phyloP scores from a whole-genome alignment of 2,888 invertebrate genomes.

The Leptinotarsa peninsularis region DNA sequence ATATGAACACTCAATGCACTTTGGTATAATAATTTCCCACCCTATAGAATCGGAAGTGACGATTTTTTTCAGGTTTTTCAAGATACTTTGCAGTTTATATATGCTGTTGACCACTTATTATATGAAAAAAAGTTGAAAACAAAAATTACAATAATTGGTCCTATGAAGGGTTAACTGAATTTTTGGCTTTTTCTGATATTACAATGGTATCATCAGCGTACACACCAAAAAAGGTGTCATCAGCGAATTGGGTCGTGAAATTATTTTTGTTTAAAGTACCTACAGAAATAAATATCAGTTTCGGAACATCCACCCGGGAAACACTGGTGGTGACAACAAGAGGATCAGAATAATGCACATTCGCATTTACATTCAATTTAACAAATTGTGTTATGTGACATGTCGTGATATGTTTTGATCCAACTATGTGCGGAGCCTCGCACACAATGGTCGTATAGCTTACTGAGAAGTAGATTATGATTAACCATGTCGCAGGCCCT shows the following conservation, averaged over 20 bases:
- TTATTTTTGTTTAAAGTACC: background rate
- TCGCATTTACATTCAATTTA: background rate
- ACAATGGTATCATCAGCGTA: background rate
- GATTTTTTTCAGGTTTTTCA: no score
- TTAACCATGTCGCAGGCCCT: constrained; percentile 4
- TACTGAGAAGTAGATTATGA: constrained; percentile 10
- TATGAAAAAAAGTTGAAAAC: no score
- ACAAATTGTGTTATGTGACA: background rate
- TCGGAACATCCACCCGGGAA: background rate
- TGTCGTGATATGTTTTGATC: background rate
- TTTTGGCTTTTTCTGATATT: constrained; percentile 5
- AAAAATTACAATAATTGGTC: no score
- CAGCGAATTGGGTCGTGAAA: background rate
- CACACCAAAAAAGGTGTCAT: background rate
- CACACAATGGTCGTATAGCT: constrained; percentile 5
- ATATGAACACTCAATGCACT: no score
- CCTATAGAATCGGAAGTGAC: no score
- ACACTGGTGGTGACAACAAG: constrained; percentile 8
- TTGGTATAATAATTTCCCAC: no score
- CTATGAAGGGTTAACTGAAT: no score
- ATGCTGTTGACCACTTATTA: no score
- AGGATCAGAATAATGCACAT: constrained; percentile 16
- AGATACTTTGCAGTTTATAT: no score
- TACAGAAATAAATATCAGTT: constrained; percentile 1
- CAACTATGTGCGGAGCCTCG: background rate